Conservation (phyloP, 1,140 invertebrate genomes). For the Drosophila bocki region DNA sequence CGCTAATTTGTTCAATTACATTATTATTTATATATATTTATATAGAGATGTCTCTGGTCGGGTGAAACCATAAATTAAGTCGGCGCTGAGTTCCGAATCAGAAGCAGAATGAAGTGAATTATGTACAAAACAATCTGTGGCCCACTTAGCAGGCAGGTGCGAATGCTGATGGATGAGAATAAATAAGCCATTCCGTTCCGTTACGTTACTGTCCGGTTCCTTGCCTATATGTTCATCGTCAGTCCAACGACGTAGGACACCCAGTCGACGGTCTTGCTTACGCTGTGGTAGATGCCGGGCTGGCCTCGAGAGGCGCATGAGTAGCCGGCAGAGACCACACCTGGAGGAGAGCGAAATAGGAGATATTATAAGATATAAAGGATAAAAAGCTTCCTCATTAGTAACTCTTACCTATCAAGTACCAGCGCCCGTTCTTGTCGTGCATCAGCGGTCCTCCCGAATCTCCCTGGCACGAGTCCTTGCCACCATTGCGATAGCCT, state of each 20-base stretch:
- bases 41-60: not conserved
- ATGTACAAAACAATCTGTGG: constrained; percentile 49
- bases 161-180: constrained; percentile 38
- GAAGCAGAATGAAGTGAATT: constrained; percentile 55
- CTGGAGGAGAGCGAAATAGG: constrained; percentile 46
- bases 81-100: constrained; percentile 16
- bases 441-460: constrained; percentile 96
- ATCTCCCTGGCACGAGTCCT: constrained; percentile 91
- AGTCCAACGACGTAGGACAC: constrained; percentile 89
- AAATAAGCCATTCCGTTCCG: constrained; percentile 30
- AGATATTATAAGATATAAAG: not conserved
- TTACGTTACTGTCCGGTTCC: constrained; percentile 6
- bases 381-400: not conserved
- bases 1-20: constrained; percentile 50
- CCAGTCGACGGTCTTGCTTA: constrained; percentile 97
- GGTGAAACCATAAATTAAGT: constrained; percentile 39
- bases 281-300: constrained; percentile 97
- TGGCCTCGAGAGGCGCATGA: constrained; percentile 96
- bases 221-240: constrained; percentile 70
- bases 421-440: constrained; percentile 94
- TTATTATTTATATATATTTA: constrained; percentile 15
- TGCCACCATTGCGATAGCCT: constrained; percentile 95
- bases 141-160: constrained; percentile 53
- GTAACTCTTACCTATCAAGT: constrained; percentile 88
- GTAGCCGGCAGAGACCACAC: constrained; percentile 97